Evolutionary conservation across 2,888 invertebrate species (phyloP), one percentile per base, ranked within the genome.

Genomic region (Trachelus tabidus): DNA sequence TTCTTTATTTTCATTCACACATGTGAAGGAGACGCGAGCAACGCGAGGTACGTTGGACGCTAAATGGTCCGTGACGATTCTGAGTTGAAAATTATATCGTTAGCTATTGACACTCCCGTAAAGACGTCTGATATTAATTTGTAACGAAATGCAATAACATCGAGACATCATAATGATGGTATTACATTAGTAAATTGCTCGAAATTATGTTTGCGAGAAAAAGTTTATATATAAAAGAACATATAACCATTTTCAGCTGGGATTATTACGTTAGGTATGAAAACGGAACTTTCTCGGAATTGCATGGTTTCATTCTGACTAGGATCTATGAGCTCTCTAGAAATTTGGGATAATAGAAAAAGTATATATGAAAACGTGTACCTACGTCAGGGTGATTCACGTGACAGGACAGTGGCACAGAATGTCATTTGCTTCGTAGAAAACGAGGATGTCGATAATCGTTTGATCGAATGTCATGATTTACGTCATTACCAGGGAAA

Each of bases 391-490:
- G 23, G 56, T 9, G 23, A 56, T 2, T 56, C 56, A 56, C 23
- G 56, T 2, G 56, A 56, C 9, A 23, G 23, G 23, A 56, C 9
- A 56, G 6, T 6, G 23, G 56, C 6, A 1, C 23, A 23, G 9
- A 23, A 56, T 23, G 9, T 0, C 23, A 23, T 23, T 56, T 9
- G 56, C 34, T 33, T n/a, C 34, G 34, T 31, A 35, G 75, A 75
- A 56, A 11, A 56, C 34, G 68, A 15, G 75, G 30, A 56, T 31
- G n/a, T 12, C 33, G 34, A 23, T 15, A 31, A 40, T 40, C 33
- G 35, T 15, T 69, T 68, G 75, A 75, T 69, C 68, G n/a, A 30
- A 37, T 75, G 56, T 75, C 30, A 30, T 74, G 31, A 37, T 31
- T 33, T 33, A 30, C n/a, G 68, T 75, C 34, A 75, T 68, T 37